phyloP scores from a whole-genome alignment of 2,797 vertebrate species.

The Gambusia yucatana region DNA sequence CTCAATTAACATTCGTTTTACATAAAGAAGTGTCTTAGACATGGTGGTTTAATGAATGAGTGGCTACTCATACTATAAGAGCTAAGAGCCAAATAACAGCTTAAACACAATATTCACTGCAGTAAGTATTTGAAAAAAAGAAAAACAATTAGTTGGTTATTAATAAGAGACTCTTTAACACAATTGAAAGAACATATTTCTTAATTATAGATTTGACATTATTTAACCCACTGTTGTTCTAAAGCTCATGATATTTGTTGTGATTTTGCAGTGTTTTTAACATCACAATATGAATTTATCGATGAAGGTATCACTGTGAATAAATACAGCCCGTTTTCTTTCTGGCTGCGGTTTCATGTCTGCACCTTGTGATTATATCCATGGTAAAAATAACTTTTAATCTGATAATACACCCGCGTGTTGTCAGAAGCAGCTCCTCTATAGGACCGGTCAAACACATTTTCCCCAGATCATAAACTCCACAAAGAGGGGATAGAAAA shows the following conservation, averaged over 20 bases:
- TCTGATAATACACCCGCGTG: slow-evolving; percentile 78
- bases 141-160: background rate
- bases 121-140: background rate
- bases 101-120: background rate
- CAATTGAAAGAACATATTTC: background rate
- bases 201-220: background rate
- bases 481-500: slow-evolving; percentile 29
- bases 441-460: slow-evolving; percentile 55
- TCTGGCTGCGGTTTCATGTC: slow-evolving; percentile 56
- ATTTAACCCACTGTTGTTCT: background rate
- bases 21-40: background rate
- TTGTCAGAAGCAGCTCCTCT: slow-evolving; percentile 65
- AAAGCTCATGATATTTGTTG: background rate
- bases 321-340: slow-evolving; percentile 24
- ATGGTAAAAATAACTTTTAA: slow-evolving; percentile 83
- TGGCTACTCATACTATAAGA: background rate
- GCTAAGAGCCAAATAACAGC: background rate
- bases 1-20: background rate
- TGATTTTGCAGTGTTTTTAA: slow-evolving; percentile 6
- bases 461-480: slow-evolving; percentile 51
- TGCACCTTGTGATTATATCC: slow-evolving; percentile 75
- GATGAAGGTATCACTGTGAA: background rate
- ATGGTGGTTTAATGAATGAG: background rate
- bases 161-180: background rate
- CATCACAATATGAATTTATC: background rate